These are phyloP conservation scores for Trichechus manatus DNA, from an alignment of 2,113 vertebrate genomes.

Conservation along the genomic window DNA sequence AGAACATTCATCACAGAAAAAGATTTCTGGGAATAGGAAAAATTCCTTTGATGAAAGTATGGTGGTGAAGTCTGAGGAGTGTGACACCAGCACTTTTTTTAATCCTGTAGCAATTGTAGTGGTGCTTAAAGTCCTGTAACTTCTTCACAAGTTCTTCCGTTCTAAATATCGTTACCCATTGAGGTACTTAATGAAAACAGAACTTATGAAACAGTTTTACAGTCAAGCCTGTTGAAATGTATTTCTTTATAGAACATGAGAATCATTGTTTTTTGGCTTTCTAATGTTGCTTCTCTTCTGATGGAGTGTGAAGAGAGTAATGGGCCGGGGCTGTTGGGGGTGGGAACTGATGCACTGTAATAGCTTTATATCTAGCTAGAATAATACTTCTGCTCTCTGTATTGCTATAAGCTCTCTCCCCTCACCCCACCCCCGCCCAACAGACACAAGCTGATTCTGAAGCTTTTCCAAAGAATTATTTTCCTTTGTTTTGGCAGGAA, in stretches of 20 bases:
- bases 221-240: neutral
- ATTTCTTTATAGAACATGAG: neutral
- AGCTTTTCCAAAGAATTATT: conserved; percentile 20
- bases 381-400: neutral
- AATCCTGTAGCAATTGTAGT: neutral
- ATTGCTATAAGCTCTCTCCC: neutral
- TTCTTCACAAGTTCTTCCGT: neutral
- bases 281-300: neutral
- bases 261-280: neutral
- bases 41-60: neutral
- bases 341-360: neutral
- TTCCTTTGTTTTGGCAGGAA: neutral
- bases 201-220: neutral
- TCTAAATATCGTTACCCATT: neutral
- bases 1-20: neutral
- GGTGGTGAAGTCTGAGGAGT: neutral
- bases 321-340: neutral
- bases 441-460: neutral
- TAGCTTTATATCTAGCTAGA: neutral
- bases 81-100: neutral
- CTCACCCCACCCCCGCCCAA: neutral
- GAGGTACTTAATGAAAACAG: conserved; percentile 28
- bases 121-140: neutral
- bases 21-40: neutral
- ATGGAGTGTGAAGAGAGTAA: neutral